Evolutionary conservation across 2,113 vertebrate genomes (phyloP).

Genomic region (Apaloderma vittatum): DNA sequence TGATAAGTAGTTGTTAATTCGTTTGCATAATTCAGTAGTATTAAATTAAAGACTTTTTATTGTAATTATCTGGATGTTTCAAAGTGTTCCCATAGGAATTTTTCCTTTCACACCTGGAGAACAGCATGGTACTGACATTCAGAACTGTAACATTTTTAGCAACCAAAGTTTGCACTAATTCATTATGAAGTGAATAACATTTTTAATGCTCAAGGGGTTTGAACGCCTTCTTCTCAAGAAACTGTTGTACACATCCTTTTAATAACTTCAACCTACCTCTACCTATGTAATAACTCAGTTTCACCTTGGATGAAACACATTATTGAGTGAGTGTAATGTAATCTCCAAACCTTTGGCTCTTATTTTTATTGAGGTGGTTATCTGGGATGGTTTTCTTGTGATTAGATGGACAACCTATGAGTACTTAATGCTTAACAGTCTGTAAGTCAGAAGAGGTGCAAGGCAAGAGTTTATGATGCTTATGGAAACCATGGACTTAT

Average conservation of each 20-base stretch:
- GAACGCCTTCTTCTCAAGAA: neutral
- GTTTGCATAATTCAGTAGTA: neutral
- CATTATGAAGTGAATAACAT: neutral
- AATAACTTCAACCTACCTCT: neutral
- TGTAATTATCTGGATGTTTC: neutral
- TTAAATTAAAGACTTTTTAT: neutral
- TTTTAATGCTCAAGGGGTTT: neutral
- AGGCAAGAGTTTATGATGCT: neutral
- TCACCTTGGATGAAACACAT: neutral
- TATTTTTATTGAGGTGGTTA: neutral
- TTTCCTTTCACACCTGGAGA: neutral
- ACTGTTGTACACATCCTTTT: rapidly evolving
- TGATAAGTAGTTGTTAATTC: slow-evolving; percentile 5
- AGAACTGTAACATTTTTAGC: neutral
- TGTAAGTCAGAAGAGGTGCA: neutral
- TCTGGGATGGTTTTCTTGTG: neutral
- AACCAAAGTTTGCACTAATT: neutral
- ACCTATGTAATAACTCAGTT: neutral
- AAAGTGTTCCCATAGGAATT: neutral
- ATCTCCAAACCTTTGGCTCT: neutral
- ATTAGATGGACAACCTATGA: neutral
- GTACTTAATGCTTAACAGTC: neutral
- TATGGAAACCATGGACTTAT: neutral
- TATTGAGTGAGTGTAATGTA: neutral
- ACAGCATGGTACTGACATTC: neutral